Evolutionary conservation across 1,140 invertebrate species (phyloP).

Genomic region (Orussus abietinus): DNA sequence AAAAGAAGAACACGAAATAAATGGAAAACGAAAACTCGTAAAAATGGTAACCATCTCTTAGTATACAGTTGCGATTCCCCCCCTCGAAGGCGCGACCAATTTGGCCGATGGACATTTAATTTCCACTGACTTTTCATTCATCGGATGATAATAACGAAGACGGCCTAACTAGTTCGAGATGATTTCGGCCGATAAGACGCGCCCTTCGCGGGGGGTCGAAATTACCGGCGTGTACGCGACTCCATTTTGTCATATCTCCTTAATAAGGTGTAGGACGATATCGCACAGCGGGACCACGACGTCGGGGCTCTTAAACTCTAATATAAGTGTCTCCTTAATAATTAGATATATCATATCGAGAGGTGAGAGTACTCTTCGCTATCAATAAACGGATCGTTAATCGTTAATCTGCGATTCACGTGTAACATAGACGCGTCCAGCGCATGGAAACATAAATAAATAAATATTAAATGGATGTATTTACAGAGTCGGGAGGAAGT

Average conservation of each 20-base stretch:
- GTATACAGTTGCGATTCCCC: conserved; percentile 15
- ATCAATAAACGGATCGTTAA: conserved; percentile 26
- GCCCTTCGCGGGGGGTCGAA: too few species aligned
- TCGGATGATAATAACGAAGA: too few species aligned
- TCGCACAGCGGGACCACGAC: conserved; percentile 37
- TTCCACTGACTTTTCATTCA: background rate
- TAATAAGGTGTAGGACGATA: too few species aligned
- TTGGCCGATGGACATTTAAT: too few species aligned
- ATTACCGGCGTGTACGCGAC: too few species aligned
- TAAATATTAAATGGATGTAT: conserved; percentile 45
- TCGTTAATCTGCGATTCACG: conserved; percentile 39
- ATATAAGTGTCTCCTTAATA: conserved; percentile 38
- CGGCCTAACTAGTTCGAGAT: too few species aligned
- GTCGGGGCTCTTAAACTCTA: conserved; percentile 39
- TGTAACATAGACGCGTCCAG: conserved; percentile 47
- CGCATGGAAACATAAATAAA: conserved; percentile 48
- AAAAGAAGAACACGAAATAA: too few species aligned
- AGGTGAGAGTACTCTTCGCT: conserved; percentile 30
- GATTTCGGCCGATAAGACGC: too few species aligned
- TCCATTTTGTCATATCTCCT: too few species aligned
- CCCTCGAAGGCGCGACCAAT: too few species aligned
- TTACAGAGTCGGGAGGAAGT: conserved; percentile 23
- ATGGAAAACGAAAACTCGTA: too few species aligned
- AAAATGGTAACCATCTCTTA: conserved; percentile 35
- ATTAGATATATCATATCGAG: conserved; percentile 29